Evolutionary conservation across 1,140 invertebrate species (phyloP), one percentile per base, ranked within the genome.

Genomic region (Trachymyrmex septentrionalis): DNA sequence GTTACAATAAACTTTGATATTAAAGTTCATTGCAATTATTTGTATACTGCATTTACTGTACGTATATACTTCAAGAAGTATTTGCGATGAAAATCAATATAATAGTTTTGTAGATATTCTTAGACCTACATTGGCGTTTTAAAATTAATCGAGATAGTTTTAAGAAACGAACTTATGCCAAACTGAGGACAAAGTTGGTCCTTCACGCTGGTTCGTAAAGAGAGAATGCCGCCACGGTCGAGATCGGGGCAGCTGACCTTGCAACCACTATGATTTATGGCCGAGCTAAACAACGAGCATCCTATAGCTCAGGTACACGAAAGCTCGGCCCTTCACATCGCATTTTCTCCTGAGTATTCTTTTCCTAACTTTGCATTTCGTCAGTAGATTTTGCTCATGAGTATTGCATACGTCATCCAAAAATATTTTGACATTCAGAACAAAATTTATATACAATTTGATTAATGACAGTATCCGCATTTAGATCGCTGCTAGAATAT

Each of bases 211-310:
- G 75, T 82, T 91, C 87, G 82, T 93, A 86, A 93, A 90, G 72
- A 75, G 66, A 59, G 86, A 89, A 91, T 88, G 72, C 55, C 34
- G 50, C 71, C 44, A 61, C 50, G 73, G 48, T 66, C 87, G 89
- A 92, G 88, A 90, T 87, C 84, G 82, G 84, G 88, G 86, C 93
- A 92, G 90, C 92, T 94, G 93, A 92, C 91, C 92, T 88, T 88
- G 88, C 89, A 66, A 91, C 87, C 84, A 85, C 77, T 87, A 91
- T 94, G 93, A 94, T 94, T 94, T 93, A 94, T 94, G 92, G 86
- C 76, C 76, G 69, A 86, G 63, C 89, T 87, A 87, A 92, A 94
- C 87, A 91, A 88, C 86, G 73, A 91, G 77, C 82, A 85, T 89
- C 86, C 92, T 91, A 87, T 84, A 88, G 81, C 66, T 86, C 93